phyloP scores from a whole-genome alignment of 2,113 vertebrate genomes.

The Hydrochoerus hydrochaeris region DNA sequence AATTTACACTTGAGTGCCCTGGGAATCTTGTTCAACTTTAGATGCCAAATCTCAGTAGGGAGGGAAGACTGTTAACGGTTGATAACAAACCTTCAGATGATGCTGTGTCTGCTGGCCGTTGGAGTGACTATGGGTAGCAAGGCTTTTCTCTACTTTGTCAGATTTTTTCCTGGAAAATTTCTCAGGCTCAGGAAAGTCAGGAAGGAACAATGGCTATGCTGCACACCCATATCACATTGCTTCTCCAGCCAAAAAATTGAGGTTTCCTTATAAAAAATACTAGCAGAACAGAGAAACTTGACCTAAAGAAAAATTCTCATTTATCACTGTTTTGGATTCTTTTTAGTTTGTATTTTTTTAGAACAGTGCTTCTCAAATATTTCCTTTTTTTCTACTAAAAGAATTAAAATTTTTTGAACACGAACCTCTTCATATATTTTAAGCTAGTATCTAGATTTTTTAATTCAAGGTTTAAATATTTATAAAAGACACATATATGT shows the following conservation, averaged over 20 bases:
- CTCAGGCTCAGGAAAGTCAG: neutral
- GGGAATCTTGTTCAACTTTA: slow-evolving; percentile 45
- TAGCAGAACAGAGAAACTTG: slow-evolving; percentile 4
- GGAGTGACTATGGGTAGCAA: neutral
- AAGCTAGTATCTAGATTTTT: slow-evolving; percentile 12
- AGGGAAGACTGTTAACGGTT: neutral
- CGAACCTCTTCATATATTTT: slow-evolving; percentile 33
- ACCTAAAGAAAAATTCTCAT: slow-evolving; percentile 22
- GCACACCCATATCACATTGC: neutral
- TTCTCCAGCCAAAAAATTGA: neutral
- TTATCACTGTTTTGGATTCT: neutral
- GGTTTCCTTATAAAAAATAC: neutral
- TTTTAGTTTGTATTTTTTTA: slow-evolving; percentile 22
- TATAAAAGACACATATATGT: neutral
- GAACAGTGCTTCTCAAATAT: slow-evolving; percentile 25
- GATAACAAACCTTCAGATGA: neutral
- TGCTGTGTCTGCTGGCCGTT: neutral
- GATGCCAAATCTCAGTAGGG: neutral
- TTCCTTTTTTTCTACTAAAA: slow-evolving; percentile 19
- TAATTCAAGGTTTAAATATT: slow-evolving; percentile 51
- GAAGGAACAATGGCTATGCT: slow-evolving; percentile 4
- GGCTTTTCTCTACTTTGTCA: neutral
- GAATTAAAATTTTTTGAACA: neutral
- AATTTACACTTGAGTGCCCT: slow-evolving; percentile 4
- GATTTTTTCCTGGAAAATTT: neutral